Conservation (phyloP, 2,113 vertebrate genomes). For the Muntiacus reevesi region DNA sequence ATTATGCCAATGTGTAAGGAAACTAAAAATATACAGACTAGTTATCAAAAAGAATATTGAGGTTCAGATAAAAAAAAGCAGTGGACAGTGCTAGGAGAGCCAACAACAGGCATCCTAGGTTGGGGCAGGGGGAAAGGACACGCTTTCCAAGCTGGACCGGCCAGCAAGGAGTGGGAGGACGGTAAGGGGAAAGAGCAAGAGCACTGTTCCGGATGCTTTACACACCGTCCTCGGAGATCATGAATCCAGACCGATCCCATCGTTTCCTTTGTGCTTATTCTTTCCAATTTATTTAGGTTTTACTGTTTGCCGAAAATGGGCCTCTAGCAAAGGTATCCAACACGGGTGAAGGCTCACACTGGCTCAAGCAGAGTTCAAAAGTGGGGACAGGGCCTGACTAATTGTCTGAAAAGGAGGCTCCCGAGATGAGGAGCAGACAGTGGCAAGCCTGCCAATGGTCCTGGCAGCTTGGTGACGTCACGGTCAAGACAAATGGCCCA, state of each 20-base stretch:
- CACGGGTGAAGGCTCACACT: neutral
- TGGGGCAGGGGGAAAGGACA: neutral
- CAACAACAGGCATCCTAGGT: neutral
- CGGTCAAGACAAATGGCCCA: neutral
- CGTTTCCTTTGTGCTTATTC: neutral
- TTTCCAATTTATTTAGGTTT: conserved; percentile 41
- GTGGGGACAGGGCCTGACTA: neutral
- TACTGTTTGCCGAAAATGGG: neutral
- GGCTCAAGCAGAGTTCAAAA: neutral
- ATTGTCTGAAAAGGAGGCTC: neutral
- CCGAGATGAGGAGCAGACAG: neutral
- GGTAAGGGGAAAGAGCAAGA: neutral
- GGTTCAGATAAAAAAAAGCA: neutral
- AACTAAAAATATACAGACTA: neutral
- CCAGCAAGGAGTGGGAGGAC: neutral
- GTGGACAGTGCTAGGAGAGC: neutral
- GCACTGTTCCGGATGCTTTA: neutral
- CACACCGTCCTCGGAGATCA: neutral
- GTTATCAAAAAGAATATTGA: neutral
- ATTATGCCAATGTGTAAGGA: neutral
- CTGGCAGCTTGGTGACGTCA: neutral
- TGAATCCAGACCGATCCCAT: neutral
- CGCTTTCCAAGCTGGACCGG: neutral
- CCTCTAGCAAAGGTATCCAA: neutral
- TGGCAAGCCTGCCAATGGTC: neutral